Conservation (phyloP, 2,888 invertebrate genomes). For the Cerastoderma edule region DNA sequence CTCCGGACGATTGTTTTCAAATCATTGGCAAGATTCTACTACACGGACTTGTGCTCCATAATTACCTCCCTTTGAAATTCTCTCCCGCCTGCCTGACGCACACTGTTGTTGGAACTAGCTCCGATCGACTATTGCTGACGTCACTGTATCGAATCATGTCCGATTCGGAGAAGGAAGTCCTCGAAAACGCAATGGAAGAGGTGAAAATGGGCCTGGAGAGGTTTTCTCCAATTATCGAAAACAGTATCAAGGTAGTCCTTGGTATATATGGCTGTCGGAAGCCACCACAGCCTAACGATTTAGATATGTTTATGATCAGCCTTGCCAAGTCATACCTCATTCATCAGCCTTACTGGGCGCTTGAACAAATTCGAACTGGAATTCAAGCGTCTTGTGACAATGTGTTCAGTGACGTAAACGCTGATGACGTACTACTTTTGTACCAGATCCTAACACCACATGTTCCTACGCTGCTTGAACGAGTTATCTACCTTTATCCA, state of each 20-base stretch:
- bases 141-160: conserved; percentile 64
- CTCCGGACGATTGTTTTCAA: conserved; percentile 56
- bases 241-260: conserved; percentile 57
- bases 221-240: conserved; percentile 51
- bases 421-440: conserved; percentile 60
- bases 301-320: conserved; percentile 52
- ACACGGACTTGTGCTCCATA: conserved; percentile 64
- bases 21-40: conserved; percentile 63
- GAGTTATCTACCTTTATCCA: conserved; percentile 62
- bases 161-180: conserved; percentile 60
- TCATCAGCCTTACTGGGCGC: conserved; percentile 62
- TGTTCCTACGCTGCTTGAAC: conserved; percentile 57
- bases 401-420: conserved; percentile 48
- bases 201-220: conserved; percentile 41
- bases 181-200: conserved; percentile 61
- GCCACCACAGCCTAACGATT: conserved; percentile 50
- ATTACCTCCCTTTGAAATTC: conserved; percentile 65
- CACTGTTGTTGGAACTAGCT: conserved; percentile 57
- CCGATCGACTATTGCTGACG: conserved; percentile 59
- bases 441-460: conserved; percentile 58
- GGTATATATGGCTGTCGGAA: conserved; percentile 62
- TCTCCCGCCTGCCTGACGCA: conserved; percentile 62
- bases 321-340: conserved; percentile 59
- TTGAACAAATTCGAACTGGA: conserved; percentile 58
- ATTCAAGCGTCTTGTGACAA: conserved; percentile 39